A percentile compares a stretch with the other conserved stretches of the same genome.
Conservation (phyloP, 2,888 invertebrate genomes). For the Copidosoma aretas region DNA sequence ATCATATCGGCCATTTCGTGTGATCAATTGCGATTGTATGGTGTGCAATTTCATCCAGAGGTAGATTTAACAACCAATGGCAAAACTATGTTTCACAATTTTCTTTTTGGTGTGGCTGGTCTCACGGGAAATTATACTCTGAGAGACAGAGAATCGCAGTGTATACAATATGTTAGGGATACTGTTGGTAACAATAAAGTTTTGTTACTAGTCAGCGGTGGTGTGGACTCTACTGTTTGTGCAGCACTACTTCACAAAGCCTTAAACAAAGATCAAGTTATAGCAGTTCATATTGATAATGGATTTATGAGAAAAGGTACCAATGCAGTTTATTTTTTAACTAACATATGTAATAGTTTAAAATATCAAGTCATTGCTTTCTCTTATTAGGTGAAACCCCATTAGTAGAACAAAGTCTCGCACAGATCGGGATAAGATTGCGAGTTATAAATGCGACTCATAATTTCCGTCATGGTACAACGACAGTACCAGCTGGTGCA, state of each 20-base stretch:
- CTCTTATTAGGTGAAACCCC: constrained; percentile 72
- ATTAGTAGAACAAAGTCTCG: constrained; percentile 83
- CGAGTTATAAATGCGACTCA: constrained; percentile 77
- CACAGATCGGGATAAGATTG: constrained; percentile 81
- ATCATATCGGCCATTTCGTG: constrained; percentile 90
- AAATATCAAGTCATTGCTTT: not conserved
- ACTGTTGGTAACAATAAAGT: constrained; percentile 92
- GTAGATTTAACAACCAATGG: constrained; percentile 94
- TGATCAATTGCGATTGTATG: constrained; percentile 88
- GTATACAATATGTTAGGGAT: constrained; percentile 90
- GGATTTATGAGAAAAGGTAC: constrained; percentile 95
- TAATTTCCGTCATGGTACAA: constrained; percentile 79
- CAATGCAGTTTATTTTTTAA: constrained; percentile 2
- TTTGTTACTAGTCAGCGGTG: constrained; percentile 92
- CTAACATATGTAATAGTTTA: not conserved
- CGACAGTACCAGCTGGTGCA: constrained; percentile 72
- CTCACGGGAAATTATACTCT: constrained; percentile 88
- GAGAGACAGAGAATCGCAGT: constrained; percentile 83
- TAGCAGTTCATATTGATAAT: constrained; percentile 97
- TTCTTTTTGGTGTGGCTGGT: constrained; percentile 90
- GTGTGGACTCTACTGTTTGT: constrained; percentile 99
- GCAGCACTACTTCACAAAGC: constrained; percentile 93
- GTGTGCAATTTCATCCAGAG: constrained; percentile 99
- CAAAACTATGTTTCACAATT: constrained; percentile 90
- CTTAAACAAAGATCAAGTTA: constrained; percentile 86